Evolutionary conservation across 2,888 invertebrate species (phyloP).

Genomic region (Amphipyra berbera): DNA sequence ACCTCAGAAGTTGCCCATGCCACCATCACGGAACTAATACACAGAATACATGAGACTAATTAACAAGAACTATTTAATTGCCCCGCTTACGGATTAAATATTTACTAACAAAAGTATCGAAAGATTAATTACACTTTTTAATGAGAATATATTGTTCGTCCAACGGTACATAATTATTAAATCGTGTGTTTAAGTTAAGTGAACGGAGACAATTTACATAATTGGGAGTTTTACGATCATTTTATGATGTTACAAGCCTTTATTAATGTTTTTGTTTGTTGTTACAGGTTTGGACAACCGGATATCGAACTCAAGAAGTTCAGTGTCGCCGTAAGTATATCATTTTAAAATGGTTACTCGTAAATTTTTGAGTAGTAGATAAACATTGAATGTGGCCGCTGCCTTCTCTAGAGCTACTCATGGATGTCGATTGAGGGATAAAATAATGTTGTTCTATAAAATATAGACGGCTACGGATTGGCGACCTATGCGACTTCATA

Average conservation of each 20-base stretch:
- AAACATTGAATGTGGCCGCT: conserved; percentile 10
- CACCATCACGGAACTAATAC: too few species aligned
- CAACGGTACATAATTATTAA: conserved; percentile 39
- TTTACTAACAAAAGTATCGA: conserved; percentile 12
- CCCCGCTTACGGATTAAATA: not conserved
- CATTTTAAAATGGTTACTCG: conserved; percentile 23
- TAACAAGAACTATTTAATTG: conserved; percentile 19
- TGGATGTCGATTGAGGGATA: conserved; percentile 13
- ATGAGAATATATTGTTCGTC: conserved; percentile 36
- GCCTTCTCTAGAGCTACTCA: conserved; percentile 5
- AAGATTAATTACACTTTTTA: conserved; percentile 37
- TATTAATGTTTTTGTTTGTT: conserved; percentile 58
- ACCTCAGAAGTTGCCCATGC: too few species aligned
- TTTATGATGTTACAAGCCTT: conserved; percentile 35
- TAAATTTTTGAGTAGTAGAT: conserved; percentile 14
- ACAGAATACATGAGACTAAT: conserved; percentile 31
- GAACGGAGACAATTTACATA: conserved; percentile 38
- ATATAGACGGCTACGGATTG: too few species aligned
- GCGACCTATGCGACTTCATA: too few species aligned
- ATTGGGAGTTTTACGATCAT: conserved; percentile 34
- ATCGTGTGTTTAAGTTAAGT: conserved; percentile 36
- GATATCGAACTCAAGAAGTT: conserved; percentile 86
- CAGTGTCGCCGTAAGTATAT: conserved; percentile 84
- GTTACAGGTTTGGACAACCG: conserved; percentile 86
- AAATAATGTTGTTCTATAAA: not conserved